These are phyloP conservation scores for Carabus problematicus DNA, from an alignment of 2,888 invertebrate species.

Conservation along the genomic window DNA sequence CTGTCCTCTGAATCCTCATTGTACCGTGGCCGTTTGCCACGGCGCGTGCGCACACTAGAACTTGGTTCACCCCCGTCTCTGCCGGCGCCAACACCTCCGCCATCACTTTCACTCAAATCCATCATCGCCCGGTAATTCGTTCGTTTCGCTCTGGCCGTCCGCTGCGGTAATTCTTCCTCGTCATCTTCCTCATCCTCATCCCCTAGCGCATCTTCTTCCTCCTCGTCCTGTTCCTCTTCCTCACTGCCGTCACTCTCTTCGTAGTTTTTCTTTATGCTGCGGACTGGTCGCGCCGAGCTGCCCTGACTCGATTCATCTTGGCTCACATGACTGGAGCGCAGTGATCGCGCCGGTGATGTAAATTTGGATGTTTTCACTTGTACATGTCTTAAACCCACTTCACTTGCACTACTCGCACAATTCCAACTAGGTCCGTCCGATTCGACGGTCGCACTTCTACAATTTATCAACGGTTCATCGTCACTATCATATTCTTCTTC, in stretches of 20 bases:
- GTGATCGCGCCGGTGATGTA: conserved; percentile 22
- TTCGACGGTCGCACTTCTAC: conserved; percentile 33
- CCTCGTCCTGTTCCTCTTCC: conserved; percentile 48
- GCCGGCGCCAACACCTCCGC: conserved; percentile 47
- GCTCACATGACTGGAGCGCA: conserved; percentile 33
- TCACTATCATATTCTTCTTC: conserved; percentile 49
- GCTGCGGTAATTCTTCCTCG: conserved; percentile 27
- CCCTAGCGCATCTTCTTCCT: conserved; percentile 49
- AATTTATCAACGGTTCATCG: conserved; percentile 47
- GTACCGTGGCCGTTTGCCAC: conserved; percentile 54
- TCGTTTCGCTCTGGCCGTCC: conserved; percentile 46
- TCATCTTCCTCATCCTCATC: conserved; percentile 45
- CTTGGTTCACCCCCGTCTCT: conserved; percentile 44
- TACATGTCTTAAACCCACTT: conserved; percentile 51
- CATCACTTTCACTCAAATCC: conserved; percentile 49
- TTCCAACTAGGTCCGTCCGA: conserved; percentile 34
- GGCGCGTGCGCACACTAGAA: conserved; percentile 48
- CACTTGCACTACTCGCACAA: conserved; percentile 48
- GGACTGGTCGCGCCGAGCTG: conserved; percentile 25
- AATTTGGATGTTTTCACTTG: conserved; percentile 43
- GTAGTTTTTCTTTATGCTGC: conserved; percentile 27
- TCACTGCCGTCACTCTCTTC: conserved; percentile 47
- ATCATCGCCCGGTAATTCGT: conserved; percentile 47
- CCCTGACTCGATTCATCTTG: conserved; percentile 46
- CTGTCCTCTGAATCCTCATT: conserved; percentile 53